Percentiles rank a stretch among this genome's conserved stretches.
Conservation (phyloP, 1,140 invertebrate genomes). For the Trachymyrmex septentrionalis region DNA sequence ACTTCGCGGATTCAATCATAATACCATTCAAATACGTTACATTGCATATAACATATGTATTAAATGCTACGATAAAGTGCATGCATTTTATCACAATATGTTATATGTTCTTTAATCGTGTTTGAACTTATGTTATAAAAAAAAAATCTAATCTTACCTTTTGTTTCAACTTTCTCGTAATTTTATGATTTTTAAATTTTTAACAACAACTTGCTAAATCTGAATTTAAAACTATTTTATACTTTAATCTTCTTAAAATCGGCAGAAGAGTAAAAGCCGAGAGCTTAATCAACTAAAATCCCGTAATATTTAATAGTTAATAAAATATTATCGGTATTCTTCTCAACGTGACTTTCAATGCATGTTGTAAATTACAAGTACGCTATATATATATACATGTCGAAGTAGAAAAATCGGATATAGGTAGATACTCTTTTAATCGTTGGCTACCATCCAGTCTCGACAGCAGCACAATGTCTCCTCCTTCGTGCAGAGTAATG, state of each 20-base stretch:
- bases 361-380: background rate
- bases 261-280: background rate
- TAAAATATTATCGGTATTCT: conserved; percentile 9
- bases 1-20: background rate
- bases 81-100: background rate
- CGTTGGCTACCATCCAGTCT: conserved; percentile 81
- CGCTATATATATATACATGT: background rate
- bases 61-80: background rate
- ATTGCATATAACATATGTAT: background rate
- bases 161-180: background rate
- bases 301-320: background rate
- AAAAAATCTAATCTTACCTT: background rate
- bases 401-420: conserved; percentile 27
- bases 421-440: conserved; percentile 68
- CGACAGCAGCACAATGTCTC: conserved; percentile 72
- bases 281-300: background rate
- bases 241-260: conserved; percentile 3
- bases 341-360: background rate
- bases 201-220: background rate
- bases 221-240: conserved; percentile 20
- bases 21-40: background rate
- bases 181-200: conserved; percentile 22
- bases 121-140: background rate
- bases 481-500: conserved; percentile 64
- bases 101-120: background rate